phyloP scores from a whole-genome alignment of 1,140 invertebrate species.

The Mycetomoellerius zeteki region DNA sequence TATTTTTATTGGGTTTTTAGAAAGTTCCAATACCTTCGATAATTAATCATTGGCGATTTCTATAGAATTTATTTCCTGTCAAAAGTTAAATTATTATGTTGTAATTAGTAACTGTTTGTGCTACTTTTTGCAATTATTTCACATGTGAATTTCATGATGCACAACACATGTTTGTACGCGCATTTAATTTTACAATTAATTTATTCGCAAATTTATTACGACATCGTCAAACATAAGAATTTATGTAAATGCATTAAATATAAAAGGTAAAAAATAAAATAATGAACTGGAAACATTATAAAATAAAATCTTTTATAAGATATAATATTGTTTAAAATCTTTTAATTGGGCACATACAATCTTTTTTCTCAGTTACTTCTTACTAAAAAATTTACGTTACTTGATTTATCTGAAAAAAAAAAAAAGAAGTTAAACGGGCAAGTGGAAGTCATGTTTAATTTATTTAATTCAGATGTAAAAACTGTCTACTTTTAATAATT shows the following conservation, averaged over 20 bases:
- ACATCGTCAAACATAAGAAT: neutral
- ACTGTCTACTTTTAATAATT: neutral
- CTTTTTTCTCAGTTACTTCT: neutral
- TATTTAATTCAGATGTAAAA: neutral
- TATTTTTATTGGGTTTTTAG: neutral
- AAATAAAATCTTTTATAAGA: neutral
- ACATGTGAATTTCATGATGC: neutral
- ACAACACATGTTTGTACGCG: neutral
- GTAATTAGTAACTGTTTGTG: neutral
- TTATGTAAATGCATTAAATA: neutral
- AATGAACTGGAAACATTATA: neutral
- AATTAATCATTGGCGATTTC: neutral
- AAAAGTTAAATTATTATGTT: neutral
- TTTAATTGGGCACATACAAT: neutral
- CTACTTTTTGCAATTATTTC: neutral
- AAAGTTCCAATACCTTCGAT: neutral
- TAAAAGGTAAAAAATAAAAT: neutral
- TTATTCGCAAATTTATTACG: neutral
- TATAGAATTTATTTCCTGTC: neutral
- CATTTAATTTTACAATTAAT: conserved; percentile 1
- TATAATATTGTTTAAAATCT: neutral
- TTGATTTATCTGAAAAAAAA: neutral
- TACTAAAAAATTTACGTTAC: neutral
- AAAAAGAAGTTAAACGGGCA: too few species aligned
- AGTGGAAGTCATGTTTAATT: too few species aligned